Evolutionary conservation across 2,797 vertebrate genomes (phyloP), one percentile per base, ranked within the genome.

Genomic region (Syngnathus rostellatus): DNA sequence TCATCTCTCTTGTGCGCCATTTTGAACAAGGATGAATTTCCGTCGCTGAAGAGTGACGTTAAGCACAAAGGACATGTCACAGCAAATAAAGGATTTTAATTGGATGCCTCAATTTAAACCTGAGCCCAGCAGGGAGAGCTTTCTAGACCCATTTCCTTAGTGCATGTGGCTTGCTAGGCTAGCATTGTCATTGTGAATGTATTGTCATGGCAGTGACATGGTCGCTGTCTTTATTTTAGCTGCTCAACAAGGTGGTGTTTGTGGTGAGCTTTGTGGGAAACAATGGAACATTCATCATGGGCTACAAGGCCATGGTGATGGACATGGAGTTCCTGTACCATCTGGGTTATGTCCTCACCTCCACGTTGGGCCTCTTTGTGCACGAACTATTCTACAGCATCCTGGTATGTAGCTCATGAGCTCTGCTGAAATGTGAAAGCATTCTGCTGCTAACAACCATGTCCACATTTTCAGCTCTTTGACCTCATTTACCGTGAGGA

Each of bases 371-470:
- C 0, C 91, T 98, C 70, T 97, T 94, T 2, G 93, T 93, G 38
- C 93, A 98, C 0, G 96, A 98, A 73, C 93, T 98, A 77, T 98
- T 98, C 92, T 98, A 98, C 83, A 98, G 96, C 86, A 94, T 98
- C 78, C 88, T 98, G 93, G 96, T 98, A 91, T 2, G 64, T 9
- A 39, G 19, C 50, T 9, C 8, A n/a, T 5, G n/a, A 12, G 16
- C 25, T 39, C 25, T 19, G 7, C 48, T 21, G 0, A 53, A 19
- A 11, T 38, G 17, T 9, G 12, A 21, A 61, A 6, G 25, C 31
- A 16, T 57, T 11, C 25, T 6, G 4, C 14, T 31, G 1, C 16
- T 63, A 31, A 45, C 23, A 23, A 31, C 8, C 14, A 16, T 31
- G 43, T 46, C 43, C 23, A 31, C 23, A 3, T 38, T 9, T 1